Conservation (phyloP, 1,140 invertebrate species). For the Atta texana region DNA sequence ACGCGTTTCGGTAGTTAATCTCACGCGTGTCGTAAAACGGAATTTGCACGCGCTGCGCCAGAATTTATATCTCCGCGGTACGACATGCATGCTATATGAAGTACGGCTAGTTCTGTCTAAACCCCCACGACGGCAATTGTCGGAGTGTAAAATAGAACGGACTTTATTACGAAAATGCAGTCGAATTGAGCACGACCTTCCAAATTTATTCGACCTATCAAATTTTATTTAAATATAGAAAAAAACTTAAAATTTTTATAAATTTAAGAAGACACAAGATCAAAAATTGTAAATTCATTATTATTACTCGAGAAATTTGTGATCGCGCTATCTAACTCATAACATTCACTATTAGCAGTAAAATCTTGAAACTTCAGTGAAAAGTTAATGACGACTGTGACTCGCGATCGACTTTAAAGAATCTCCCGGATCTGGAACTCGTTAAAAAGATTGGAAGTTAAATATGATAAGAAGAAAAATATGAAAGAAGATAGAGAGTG, state of each 20-base stretch:
- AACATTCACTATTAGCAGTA: constrained; percentile 52
- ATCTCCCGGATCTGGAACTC: constrained; percentile 40
- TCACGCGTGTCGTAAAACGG: constrained; percentile 61
- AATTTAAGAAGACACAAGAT: neutral
- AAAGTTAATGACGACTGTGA: constrained; percentile 51
- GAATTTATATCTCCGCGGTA: constrained; percentile 56
- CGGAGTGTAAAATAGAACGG: constrained; percentile 31
- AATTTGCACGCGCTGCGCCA: constrained; percentile 53
- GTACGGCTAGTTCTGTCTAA: constrained; percentile 46
- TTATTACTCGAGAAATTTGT: constrained; percentile 31
- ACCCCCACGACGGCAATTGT: constrained; percentile 41
- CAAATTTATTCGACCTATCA: neutral
- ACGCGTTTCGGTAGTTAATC: constrained; percentile 58
- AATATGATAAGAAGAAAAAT: constrained; percentile 70
- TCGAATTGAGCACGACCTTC: constrained; percentile 16
- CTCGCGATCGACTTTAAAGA: constrained; percentile 59
- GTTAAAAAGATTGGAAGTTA: constrained; percentile 64
- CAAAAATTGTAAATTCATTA: neutral
- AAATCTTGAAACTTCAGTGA: constrained; percentile 47
- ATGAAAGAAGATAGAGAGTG: constrained; percentile 5
- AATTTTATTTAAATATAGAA: neutral
- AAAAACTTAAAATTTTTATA: neutral
- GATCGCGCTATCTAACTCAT: constrained; percentile 15
- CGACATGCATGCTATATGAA: constrained; percentile 38
- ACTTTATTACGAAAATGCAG: constrained; percentile 38